Evolutionary conservation across 2,797 vertebrate genomes (phyloP), one percentile per base, ranked within the genome.

Genomic region (Spinibarbus caldwelli): DNA sequence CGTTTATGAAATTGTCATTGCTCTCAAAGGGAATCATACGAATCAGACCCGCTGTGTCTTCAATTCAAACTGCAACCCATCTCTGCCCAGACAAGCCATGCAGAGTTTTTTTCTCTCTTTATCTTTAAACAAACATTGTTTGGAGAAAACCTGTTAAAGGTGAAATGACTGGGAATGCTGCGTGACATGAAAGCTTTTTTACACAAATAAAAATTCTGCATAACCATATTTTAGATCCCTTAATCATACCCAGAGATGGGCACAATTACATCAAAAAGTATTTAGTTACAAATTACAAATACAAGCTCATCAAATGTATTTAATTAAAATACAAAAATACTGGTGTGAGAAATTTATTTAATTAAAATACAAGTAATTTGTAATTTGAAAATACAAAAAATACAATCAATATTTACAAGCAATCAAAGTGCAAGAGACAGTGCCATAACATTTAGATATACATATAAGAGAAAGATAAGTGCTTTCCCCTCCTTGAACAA

Each of bases 1-100:
- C 85, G 89, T 86, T 85, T 75, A 88, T 87, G 66, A 87, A 11
- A 31, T 76, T 85, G 73, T 79, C 86, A 86, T 67, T 10, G 19
- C 70, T 68, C 73, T 82, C 45, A 80, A 68, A 85, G 71, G 49
- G 36, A 36, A 81, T 64, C 26, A 29, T 26, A 52, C 11, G 73
- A 87, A 52, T 62, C 67, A 67, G 54, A 72, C 34, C 47, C 5
- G 31, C 52, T 85, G 76, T 62, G 47, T 62, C 29, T 62, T 38
- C 76, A 62, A 38, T 72, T 67, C 26, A 72, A 70, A 82, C 52
- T 4, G 6, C 59, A 26, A 34, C 47, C 41, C 9, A 3, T 36
- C 34, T 82, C 72, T 78, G 79, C 68, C 67, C 75, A 79, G 59
- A 45, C 86, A 84, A 57, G 36, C 64, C 54, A 72, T 15, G 5